Evolutionary conservation across 2,797 vertebrate species (phyloP).

Genomic region (Bucorvus abyssinicus): DNA sequence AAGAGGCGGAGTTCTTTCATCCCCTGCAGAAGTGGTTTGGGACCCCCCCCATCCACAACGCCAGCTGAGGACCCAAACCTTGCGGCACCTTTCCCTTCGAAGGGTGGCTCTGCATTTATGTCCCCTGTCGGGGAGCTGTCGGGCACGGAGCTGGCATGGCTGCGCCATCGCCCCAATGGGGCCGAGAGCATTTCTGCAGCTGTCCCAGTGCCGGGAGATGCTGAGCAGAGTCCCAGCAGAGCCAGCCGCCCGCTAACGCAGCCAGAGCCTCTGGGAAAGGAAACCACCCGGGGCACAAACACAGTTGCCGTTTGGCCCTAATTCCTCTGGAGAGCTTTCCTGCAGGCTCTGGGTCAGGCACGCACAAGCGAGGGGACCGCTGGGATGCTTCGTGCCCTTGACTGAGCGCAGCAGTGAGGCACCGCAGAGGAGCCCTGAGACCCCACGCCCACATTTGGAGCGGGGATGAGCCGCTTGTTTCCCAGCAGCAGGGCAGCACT

Average conservation of each 20-base stretch:
- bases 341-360: slow-evolving; percentile 5
- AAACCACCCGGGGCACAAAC: not conserved
- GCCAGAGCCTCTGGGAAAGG: not conserved
- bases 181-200: not conserved
- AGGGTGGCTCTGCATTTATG: not conserved
- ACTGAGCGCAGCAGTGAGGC: too few relatives aligned
- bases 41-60: rapidly evolving
- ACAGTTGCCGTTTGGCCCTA: not conserved
- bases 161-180: rapidly evolving
- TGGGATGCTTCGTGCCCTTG: not conserved
- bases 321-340: slow-evolving; percentile 22
- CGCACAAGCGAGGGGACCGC: rapidly evolving
- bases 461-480: not conserved
- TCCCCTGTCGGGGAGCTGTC: not conserved
- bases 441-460: rapidly evolving
- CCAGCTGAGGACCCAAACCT: not conserved
- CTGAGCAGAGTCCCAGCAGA: not conserved
- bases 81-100: rapidly evolving
- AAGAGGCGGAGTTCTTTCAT: not conserved
- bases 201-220: not conserved
- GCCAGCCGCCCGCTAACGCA: not conserved
- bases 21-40: not conserved
- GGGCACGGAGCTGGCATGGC: rapidly evolving
- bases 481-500: not conserved
- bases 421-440: not conserved